Base-by-base conservation (phyloP, 2,113 vertebrate genomes). In the Turnix velox region DNA sequence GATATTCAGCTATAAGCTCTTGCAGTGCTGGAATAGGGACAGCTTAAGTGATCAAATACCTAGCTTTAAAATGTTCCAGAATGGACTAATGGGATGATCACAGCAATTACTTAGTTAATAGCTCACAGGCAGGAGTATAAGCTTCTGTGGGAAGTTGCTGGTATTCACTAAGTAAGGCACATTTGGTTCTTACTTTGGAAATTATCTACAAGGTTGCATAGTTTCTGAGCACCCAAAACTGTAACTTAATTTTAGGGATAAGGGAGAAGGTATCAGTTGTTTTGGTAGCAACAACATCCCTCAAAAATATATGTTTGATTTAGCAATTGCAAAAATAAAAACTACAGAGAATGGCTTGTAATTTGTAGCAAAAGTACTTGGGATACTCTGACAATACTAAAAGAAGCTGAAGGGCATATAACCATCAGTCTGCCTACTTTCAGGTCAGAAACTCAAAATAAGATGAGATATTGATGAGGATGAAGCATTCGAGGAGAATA, bases 191-290 rank as follows among this genome's bases (percentile, higher is more conserved):
- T 46, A 27, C 4, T 40, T 9, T 27, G 74, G 39, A 93, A 81
- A 55, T 31, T 18, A 61, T 10, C 51, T 40, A n/a, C 42, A 20
- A 73, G 33, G 10, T 30, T 57, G n/a, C 23, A 45, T 12, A 42
- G 16, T 6, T 79, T 51, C 79, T 48, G n/a, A 66, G 42, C 16
- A 63, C 30, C 35, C 35, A 49, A 62, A 93, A 31, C 14, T 27
- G 10, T 18, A 58, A 23, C 28, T 73, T 76, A 12, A 69, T 61
- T 90, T 68, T 4, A 15, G 25, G 18, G 4, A 30, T 23, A 6
- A 12, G 14, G 65, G 7, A 73, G 9, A 10, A 3, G 2, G 15
- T 4, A 37, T 33, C 1, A 2, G 14, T 3, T 4, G 6, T 20
- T 87, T 69, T 65, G 9, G 12, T 5, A 39, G 33, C 30, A 33